Evolutionary conservation across 2,113 vertebrate genomes (phyloP).

Genomic region (Egretta garzetta): DNA sequence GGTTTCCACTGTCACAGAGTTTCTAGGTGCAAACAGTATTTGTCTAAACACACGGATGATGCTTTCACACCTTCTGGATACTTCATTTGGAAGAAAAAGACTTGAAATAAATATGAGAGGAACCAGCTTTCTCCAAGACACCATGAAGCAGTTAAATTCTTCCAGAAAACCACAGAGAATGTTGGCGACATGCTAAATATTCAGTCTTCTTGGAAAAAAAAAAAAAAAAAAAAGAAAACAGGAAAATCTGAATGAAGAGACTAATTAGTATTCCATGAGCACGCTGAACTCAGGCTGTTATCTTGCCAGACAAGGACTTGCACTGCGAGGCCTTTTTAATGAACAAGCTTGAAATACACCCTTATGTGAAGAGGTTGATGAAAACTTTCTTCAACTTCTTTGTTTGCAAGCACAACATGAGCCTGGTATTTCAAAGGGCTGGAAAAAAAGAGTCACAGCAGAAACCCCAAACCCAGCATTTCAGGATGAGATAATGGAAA

Average conservation of each 20-base stretch:
- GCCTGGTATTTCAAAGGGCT: not conserved
- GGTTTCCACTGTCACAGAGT: not conserved
- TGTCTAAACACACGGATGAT: not conserved
- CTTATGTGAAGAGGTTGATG: not conserved
- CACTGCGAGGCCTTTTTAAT: not conserved
- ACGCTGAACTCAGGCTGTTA: slow-evolving; percentile 19
- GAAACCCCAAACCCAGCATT: not conserved
- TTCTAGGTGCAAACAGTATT: not conserved
- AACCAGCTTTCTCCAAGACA: not conserved
- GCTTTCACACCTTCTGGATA: not conserved
- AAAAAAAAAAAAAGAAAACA: not conserved
- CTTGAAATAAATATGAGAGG: not conserved
- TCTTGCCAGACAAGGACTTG: slow-evolving; percentile 45
- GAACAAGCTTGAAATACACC: slow-evolving; percentile 36
- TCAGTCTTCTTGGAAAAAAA: not conserved
- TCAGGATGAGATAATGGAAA: slow-evolving; percentile 4
- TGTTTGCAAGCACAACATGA: slow-evolving; percentile 29
- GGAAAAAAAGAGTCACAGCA: not conserved
- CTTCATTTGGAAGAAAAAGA: not conserved
- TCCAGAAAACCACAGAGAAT: slow-evolving; percentile 28
- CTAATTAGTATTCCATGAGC: slow-evolving; percentile 29
- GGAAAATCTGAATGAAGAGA: slow-evolving; percentile 18
- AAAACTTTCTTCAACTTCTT: slow-evolving; percentile 41
- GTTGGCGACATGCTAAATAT: not conserved
- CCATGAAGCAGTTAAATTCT: slow-evolving; percentile 21